Conservation (phyloP, 2,888 invertebrate species). For the Agrochola macilenta region DNA sequence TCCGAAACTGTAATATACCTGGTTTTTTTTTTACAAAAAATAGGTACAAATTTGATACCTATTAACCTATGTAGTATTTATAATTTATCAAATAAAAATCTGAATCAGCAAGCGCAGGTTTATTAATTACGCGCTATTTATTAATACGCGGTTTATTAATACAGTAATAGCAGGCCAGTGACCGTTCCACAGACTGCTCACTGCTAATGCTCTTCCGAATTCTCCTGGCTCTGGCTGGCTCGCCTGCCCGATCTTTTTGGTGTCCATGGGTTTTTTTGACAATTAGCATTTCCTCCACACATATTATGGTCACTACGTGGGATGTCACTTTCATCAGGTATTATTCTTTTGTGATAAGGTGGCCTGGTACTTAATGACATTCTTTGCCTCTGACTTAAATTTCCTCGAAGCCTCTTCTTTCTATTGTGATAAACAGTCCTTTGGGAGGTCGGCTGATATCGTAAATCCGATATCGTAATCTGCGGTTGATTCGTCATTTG, state of each 20-base stretch:
- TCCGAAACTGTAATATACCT: too few species aligned
- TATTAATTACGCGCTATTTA: too few species aligned
- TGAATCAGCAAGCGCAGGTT: too few species aligned
- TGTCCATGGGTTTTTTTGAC: conserved; percentile 33
- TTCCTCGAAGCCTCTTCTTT: conserved; percentile 15
- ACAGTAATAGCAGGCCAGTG: neutral
- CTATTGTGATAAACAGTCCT: neutral
- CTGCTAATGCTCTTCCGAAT: neutral
- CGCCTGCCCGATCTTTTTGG: neutral
- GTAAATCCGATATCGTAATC: neutral
- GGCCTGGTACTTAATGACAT: conserved; percentile 43
- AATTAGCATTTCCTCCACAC: conserved; percentile 36
- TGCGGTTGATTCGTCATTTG: neutral
- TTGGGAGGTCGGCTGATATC: neutral
- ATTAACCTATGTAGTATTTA: too few species aligned
- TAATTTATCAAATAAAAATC: too few species aligned
- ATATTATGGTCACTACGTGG: neutral
- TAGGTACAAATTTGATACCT: too few species aligned
- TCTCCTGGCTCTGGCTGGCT: too few species aligned
- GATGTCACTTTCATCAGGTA: neutral
- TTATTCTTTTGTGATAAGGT: conserved; percentile 22
- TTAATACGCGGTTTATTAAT: too few species aligned
- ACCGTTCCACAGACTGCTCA: neutral
- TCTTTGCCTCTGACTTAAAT: conserved; percentile 16
- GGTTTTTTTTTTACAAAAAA: too few species aligned